Base-by-base conservation (phyloP, 2,888 invertebrate species). In the Apocheima hispidaria region DNA sequence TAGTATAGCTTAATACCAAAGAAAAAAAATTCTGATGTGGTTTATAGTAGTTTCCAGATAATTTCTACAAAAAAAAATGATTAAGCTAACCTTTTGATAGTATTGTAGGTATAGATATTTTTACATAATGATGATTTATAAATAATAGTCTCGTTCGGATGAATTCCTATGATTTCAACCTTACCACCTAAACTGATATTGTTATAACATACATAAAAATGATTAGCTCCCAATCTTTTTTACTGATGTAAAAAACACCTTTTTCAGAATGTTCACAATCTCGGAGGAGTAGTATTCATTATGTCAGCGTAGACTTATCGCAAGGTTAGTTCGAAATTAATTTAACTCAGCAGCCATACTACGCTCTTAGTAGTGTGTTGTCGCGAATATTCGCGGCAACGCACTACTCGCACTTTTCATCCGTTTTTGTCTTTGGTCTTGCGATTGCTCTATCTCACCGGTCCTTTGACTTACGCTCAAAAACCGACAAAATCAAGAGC, bases 161-260 rank as follows among this genome's bases (percentile, higher is more conserved):
- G 70, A 70, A 46, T 4, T 33, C 46, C 12, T 46, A 35, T 70
- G 70, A 70, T 70, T 51, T 60, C 30, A 60, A 55, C 43, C 26
- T 48, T 55, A 56, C 61, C 52, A 59, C 55, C 35, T 49, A 9
- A 21, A 55, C 58, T 61, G 60, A 63, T 43, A 38, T 41, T 38
- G 2, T 16, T 36, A 18, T 20, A 28, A 43, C 16, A 12, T 33
- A 6, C 30, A 14, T 36, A 2, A 16, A 40, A 21, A 10, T 0
- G n/a, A 21, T 23, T 35, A 1, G 2, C 30, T 52, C 28, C 12
- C 0, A 44, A 23, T n/a, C 18, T 23, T 16, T n/a, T 2, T 36
- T 7, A 18, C 9, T 54, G 35, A 54, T 36, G 0, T 33, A 14
- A 33, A 30, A 18, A 5, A 30, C 0, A 7, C 33, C 10, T 3